Evolutionary conservation across 1,140 invertebrate genomes (phyloP), one percentile per base, ranked within the genome.

Genomic region (Bradysia coprophila): DNA sequence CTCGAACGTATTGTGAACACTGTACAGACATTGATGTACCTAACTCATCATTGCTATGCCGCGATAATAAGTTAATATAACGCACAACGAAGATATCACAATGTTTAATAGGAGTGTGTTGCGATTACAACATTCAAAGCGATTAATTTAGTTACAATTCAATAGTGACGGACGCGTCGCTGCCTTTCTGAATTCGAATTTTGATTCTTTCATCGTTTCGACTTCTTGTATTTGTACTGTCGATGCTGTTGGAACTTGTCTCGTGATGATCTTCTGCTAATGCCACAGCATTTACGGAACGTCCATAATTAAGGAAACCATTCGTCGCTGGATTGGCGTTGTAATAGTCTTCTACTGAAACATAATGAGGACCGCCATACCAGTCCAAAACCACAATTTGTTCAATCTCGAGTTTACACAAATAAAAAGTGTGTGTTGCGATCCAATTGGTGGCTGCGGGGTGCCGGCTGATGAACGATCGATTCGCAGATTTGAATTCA

Each of bases 331-430:
- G 15, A 19, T 38, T 31, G 3, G 37, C n/a, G 2, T 32, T 42
- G 18, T 57, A 69, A 50, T 83, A 84, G 32, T 81, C 75, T 2
- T 67, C 52, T 0, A 72, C 49, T 0, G 59, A 60, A 9, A 84
- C 69, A 48, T 71, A 67, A 46, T 75, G 72, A 1, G 78, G 73
- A 11, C 83, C 83, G 6, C 83, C 83, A 55, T 84, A 85, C 52
- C 68, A 77, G 52, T 85, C 81, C 37, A 85, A 54, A 42, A 86
- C 69, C 21, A 66, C 69, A 37, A 87, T 78, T 48, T 77, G 68
- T 10, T 59, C 56, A 21, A 85, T 79, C 36, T 78, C 65, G 49
- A 88, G 46, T 59, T 81, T 81, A 1, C 76, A 77, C 15, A 85
- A 71, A 49, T 74, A 81, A 61, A 81, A 88, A 15, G 68, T 59